Conservation (phyloP, 2,888 invertebrate genomes). For the Apodemia zela region DNA sequence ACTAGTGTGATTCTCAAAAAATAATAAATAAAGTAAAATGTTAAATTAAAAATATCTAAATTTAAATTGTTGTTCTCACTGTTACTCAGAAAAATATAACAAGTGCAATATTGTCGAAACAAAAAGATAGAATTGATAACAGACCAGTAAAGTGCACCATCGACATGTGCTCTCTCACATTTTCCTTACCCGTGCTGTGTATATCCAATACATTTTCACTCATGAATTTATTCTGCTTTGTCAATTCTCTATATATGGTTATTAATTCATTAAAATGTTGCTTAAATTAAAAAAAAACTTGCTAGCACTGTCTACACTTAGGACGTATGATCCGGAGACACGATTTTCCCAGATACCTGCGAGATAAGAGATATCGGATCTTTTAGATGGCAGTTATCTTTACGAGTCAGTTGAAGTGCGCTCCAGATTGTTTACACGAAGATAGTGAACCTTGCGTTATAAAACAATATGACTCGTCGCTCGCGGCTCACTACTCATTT, state of each 20-base stretch:
- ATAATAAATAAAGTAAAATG: too few species aligned
- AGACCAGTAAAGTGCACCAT: not conserved
- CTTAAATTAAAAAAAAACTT: not conserved
- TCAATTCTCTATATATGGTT: not conserved
- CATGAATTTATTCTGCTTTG: not conserved
- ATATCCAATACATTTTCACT: constrained; percentile 1
- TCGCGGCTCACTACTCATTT: not conserved
- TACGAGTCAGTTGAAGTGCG: constrained; percentile 40
- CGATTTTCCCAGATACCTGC: constrained; percentile 50
- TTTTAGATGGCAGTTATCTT: constrained; percentile 45
- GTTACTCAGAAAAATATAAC: not conserved
- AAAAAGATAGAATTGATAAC: not conserved
- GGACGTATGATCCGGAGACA: constrained; percentile 32
- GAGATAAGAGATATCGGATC: constrained; percentile 56
- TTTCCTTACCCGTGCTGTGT: not conserved
- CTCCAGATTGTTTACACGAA: constrained; percentile 32
- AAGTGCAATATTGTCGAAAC: not conserved
- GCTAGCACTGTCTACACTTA: not conserved
- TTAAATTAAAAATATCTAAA: too few species aligned
- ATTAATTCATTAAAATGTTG: not conserved
- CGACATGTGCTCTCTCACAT: not conserved
- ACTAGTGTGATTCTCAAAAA: too few species aligned
- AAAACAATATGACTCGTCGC: constrained; percentile 2
- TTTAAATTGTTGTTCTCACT: too few species aligned
- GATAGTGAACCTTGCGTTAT: constrained; percentile 23